A percentile compares a stretch with the other conserved stretches of the same genome.
These are phyloP conservation scores for Dinoponera quadriceps DNA, from an alignment of 1,140 invertebrate genomes.

Conservation along the genomic window DNA sequence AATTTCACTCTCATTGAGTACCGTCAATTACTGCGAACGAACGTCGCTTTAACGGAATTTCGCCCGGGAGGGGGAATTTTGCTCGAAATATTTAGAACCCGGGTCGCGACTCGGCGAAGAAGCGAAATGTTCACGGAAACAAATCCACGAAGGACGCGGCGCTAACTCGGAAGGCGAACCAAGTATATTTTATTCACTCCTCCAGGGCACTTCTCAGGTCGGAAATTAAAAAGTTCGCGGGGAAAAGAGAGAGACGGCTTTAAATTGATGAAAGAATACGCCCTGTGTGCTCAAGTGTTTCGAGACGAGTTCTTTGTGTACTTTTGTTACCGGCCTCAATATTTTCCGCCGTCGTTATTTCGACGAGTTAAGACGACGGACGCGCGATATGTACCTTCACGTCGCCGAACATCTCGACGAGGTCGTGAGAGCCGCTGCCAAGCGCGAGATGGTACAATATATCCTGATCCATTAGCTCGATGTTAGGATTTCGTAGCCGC, in stretches of 20 bases:
- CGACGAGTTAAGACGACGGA: not conserved
- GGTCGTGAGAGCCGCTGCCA: constrained; percentile 95
- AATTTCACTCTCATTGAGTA: too few species aligned
- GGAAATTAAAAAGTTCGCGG: not conserved
- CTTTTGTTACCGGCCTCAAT: not conserved
- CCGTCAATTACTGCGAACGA: too few species aligned
- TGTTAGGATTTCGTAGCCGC: constrained; percentile 93
- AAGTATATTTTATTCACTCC: too few species aligned
- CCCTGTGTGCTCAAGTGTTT: not conserved
- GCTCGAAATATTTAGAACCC: too few species aligned
- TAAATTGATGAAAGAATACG: not conserved
- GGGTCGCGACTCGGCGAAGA: too few species aligned
- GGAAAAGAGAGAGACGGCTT: not conserved
- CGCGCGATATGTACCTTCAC: constrained; percentile 91
- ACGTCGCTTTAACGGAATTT: too few species aligned
- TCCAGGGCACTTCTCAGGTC: too few species aligned
- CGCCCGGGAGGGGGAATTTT: too few species aligned
- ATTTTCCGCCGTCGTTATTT: not conserved
- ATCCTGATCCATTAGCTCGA: constrained; percentile 96
- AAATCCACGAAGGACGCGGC: too few species aligned
- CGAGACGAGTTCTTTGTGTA: not conserved
- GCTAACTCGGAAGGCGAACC: too few species aligned
- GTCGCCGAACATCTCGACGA: constrained; percentile 98
- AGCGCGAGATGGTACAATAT: constrained; percentile 97
- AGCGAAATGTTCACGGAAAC: too few species aligned